Evolutionary conservation across 1,140 invertebrate genomes (phyloP).

Genomic region (fruit fly (Drosophila melanogaster)): Release_6_plus_ISO1_MT NT_037436.4:15366001-15366500

Average conservation of each 20-base stretch:
- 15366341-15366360: conserved; percentile 50
- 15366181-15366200: too few species aligned
- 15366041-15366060: not conserved
- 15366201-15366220: too few species aligned
- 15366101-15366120: too few species aligned
- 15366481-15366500: conserved; percentile 77
- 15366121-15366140: too few species aligned
- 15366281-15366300: not conserved
- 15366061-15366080: not conserved
- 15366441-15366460: not conserved
- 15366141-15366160: too few species aligned
- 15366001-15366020: conserved; percentile 24
- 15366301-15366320: conserved; percentile 4
- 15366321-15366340: conserved; percentile 64
- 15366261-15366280: not conserved
- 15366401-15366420: conserved; percentile 11
- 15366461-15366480: conserved; percentile 59
- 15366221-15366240: too few species aligned
- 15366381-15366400: conserved; percentile 14
- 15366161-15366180: too few species aligned
- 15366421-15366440: conserved; percentile 11
- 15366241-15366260: not conserved
- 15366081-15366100: not conserved
- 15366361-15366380: conserved; percentile 73
- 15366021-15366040: not conserved